Evolutionary conservation across 2,888 invertebrate genomes (phyloP).

Genomic region (Yponomeuta plumbellus): DNA sequence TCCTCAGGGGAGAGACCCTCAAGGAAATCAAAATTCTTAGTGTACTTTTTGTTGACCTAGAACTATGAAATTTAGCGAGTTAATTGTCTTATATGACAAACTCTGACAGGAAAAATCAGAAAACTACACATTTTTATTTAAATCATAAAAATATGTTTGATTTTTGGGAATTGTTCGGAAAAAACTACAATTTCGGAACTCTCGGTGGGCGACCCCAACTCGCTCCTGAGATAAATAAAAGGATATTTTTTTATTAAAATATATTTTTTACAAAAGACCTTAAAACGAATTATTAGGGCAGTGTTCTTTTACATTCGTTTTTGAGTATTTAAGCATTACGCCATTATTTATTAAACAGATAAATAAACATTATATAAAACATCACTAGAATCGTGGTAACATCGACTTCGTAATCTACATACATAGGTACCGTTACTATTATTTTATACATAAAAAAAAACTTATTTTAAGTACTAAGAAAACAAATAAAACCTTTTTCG

Average conservation of each 20-base stretch:
- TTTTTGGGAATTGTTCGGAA: no score
- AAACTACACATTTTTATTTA: no score
- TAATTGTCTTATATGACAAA: no score
- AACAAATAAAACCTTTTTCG: constrained; percentile 9
- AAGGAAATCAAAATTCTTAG: no score
- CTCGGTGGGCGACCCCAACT: no score
- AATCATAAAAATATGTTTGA: no score
- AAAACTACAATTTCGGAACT: no score
- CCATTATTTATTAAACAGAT: constrained; percentile 31
- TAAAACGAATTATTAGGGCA: constrained; percentile 61
- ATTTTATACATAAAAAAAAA: constrained; percentile 6
- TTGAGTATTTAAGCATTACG: constrained; percentile 57
- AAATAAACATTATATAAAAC: constrained; percentile 28
- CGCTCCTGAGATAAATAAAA: background rate
- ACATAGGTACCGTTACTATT: constrained; percentile 10
- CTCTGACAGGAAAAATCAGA: no score
- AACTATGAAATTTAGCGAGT: no score
- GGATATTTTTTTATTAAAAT: background rate
- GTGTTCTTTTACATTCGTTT: constrained; percentile 47
- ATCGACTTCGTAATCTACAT: constrained; percentile 14
- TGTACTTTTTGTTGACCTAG: no score
- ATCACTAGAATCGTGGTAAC: constrained; percentile 48
- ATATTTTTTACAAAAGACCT: constrained; percentile 31
- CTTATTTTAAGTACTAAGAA: background rate
- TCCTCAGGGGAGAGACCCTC: no score